Base-by-base conservation (phyloP, 2,797 vertebrate species). In the Streptopelia turtur region DNA sequence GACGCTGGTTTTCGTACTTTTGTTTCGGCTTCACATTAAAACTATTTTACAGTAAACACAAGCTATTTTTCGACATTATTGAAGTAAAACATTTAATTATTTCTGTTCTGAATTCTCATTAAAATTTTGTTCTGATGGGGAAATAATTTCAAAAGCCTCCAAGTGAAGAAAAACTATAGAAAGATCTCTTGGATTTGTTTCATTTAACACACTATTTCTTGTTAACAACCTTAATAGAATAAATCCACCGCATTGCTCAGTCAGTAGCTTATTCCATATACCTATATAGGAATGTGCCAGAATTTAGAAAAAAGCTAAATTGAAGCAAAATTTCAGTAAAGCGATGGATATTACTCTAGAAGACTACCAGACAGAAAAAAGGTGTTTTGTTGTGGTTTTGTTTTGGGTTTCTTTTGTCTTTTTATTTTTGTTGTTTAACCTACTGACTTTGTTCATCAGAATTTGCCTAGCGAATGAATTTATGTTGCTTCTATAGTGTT, bases 351-450 rank as follows among this genome's bases (percentile, higher is more conserved):
- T 68, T 64, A 37, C 12, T 41, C 16, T 13, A 57, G 50, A 61
- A 83, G n/a, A 79, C 5, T 45, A 76, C 8, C 25, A 57, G 35
- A 50, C 25, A 57, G 59, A 56, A 77, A 60, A 71, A 71, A 8
- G 3, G 0, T 1, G 21, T 64, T 49, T 37, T 14, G 5, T 28
- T n/a, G 9, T 5, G 20, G 30, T 33, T 4, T 35, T 52, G 50
- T 52, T 52, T 25, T 52, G 25, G 49, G 24, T 28, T 22, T 47
- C 41, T 33, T 33, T 70, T 45, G 43, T 45, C 43, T 43, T 50
- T 63, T 6, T 4, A 12, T 18, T 45, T 18, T 45, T 43, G 43
- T 43, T 45, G 43, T 45, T 45, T 45, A 24, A 69, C 60, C 16
- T 57, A 33, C 45, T 39, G 30, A 56, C 55, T 70, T 89, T 1